phyloP scores from a whole-genome alignment of 2,797 vertebrate species.

The Meda fulgida region DNA sequence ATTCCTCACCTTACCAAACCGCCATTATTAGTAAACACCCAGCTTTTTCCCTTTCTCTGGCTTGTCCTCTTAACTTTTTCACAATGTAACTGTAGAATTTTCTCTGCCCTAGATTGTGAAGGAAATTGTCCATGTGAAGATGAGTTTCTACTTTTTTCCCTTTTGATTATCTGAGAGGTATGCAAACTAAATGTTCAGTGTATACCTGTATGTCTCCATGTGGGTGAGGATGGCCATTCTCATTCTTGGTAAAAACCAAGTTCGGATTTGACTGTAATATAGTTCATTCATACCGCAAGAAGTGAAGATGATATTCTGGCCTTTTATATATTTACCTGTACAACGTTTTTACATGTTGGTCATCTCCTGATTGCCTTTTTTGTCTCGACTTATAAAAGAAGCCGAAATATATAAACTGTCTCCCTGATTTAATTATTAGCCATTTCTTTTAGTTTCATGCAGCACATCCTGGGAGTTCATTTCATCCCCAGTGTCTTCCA shows the following conservation, averaged over 20 bases:
- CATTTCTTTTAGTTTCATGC: constrained; percentile 69
- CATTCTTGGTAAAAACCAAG: constrained; percentile 68
- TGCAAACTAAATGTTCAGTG: constrained; percentile 71
- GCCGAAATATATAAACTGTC: constrained; percentile 74
- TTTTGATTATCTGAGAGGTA: constrained; percentile 70
- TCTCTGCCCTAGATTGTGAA: constrained; percentile 68
- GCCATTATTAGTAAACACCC: constrained; percentile 29
- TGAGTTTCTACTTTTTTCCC: constrained; percentile 73
- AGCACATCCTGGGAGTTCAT: not conserved
- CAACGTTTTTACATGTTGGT: constrained; percentile 84
- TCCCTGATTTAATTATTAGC: constrained; percentile 71
- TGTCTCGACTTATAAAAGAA: constrained; percentile 83
- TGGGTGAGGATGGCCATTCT: constrained; percentile 59
- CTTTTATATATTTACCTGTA: constrained; percentile 85
- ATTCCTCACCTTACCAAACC: constrained; percentile 9
- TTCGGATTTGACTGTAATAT: constrained; percentile 80
- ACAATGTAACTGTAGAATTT: constrained; percentile 72
- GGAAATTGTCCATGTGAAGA: constrained; percentile 75
- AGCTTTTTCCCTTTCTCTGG: constrained; percentile 28
- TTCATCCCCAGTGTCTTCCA: constrained; percentile 13
- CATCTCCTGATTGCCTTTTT: constrained; percentile 83
- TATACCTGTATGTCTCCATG: constrained; percentile 66
- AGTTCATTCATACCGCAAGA: constrained; percentile 80
- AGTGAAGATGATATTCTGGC: constrained; percentile 74
- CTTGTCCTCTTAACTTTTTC: constrained; percentile 56